Percentiles rank a stretch among this genome's conserved stretches.
Evolutionary conservation across 2,888 invertebrate genomes (phyloP).

Genomic region (Oegoconia quadripuncta): DNA sequence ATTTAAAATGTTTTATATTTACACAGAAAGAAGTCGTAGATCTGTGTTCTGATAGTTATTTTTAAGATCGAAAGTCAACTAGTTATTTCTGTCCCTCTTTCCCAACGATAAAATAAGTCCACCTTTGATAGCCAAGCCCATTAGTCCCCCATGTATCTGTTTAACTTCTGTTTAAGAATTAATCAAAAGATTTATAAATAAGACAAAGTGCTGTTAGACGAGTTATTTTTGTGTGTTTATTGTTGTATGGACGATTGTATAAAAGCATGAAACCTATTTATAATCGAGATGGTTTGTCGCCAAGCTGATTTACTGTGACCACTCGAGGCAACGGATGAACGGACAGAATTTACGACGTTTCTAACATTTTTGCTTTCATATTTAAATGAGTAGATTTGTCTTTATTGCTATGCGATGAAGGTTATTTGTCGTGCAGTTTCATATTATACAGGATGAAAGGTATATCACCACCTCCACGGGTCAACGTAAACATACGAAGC

Average conservation of each 20-base stretch:
- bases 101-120: slow-evolving; percentile 1
- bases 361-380: background rate
- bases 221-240: no score
- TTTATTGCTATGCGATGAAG: no score
- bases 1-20: no score
- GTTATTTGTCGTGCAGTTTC: no score
- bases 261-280: slow-evolving; percentile 22
- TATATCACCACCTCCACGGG: no score
- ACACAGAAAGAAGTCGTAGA: no score
- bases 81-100: background rate
- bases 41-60: no score
- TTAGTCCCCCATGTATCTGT: slow-evolving; percentile 9
- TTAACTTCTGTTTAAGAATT: slow-evolving; percentile 20
- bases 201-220: slow-evolving; percentile 23
- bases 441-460: no score
- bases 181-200: slow-evolving; percentile 27
- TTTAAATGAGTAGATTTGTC: background rate
- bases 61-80: no score
- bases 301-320: slow-evolving; percentile 20
- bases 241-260: slow-evolving; percentile 14
- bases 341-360: background rate
- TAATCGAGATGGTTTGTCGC: slow-evolving; percentile 15
- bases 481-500: no score
- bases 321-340: slow-evolving; percentile 5
- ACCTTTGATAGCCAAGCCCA: slow-evolving; percentile 4